Evolutionary conservation across 2,888 invertebrate genomes (phyloP).

Genomic region (Drosophila neonasuta): DNA sequence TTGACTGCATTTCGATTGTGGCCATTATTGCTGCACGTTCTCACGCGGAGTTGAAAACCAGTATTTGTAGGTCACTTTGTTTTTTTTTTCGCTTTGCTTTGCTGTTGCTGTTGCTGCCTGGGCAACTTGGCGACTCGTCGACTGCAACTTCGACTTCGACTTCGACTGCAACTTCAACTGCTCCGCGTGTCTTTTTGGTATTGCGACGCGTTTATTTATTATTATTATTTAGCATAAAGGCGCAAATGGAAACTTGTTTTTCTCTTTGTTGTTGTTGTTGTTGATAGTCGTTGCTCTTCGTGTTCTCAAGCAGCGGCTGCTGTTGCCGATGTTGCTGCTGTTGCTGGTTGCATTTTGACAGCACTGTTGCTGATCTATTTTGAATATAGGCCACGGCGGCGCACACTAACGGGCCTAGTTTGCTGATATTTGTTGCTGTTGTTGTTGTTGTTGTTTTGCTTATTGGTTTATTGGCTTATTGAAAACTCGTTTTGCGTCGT

Average conservation of each 20-base stretch:
- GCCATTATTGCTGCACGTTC: conserved; percentile 62
- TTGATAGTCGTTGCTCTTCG: background rate
- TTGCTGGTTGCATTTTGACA: conserved; percentile 54
- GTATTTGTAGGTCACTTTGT: conserved; percentile 81
- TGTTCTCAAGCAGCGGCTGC: conserved; percentile 59
- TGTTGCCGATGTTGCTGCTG: conserved; percentile 22
- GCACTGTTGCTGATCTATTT: conserved; percentile 69
- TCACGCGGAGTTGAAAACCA: conserved; percentile 74
- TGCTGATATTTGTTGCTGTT: conserved; percentile 34
- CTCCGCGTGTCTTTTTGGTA: conserved; percentile 50
- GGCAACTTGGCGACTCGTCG: conserved; percentile 37
- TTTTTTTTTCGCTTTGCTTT: conserved; percentile 17
- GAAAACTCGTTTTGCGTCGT: conserved; percentile 63
- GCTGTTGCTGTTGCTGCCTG: conserved; percentile 10
- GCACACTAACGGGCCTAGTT: conserved; percentile 71
- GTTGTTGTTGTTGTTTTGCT: conserved; percentile 44
- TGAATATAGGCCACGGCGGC: conserved; percentile 77
- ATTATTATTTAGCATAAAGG: conserved; percentile 74
- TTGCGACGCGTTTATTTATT: conserved; percentile 68
- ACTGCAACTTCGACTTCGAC: conserved; percentile 27
- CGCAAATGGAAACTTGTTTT: conserved; percentile 71
- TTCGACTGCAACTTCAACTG: conserved; percentile 30
- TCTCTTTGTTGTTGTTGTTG: background rate
- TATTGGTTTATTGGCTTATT: conserved; percentile 60
- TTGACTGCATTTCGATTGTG: conserved; percentile 68